Evolutionary conservation across 2,797 vertebrate species (phyloP).

Genomic region (Phoebastria nigripes): DNA sequence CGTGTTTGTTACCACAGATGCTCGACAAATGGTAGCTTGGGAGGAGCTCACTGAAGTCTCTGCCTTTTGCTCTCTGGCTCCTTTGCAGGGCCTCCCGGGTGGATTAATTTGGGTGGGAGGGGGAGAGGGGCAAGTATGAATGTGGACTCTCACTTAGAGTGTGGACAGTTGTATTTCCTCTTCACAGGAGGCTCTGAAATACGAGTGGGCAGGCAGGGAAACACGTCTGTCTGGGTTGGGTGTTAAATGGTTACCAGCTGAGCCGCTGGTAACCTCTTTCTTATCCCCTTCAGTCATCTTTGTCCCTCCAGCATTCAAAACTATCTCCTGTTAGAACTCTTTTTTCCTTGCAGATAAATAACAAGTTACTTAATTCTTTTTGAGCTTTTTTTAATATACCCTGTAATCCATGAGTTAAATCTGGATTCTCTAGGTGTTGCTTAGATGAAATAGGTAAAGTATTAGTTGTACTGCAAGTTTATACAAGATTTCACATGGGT

Average conservation of each 20-base stretch:
- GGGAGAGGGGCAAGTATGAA: background rate
- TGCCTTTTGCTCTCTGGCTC: background rate
- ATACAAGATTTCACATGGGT: background rate
- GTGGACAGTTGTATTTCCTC: background rate
- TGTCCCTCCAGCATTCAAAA: background rate
- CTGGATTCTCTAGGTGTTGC: background rate
- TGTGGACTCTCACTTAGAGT: background rate
- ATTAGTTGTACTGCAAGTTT: background rate
- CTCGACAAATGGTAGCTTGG: background rate
- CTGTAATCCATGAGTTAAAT: background rate
- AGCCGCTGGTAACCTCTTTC: background rate
- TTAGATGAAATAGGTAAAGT: background rate
- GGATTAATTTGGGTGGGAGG: background rate
- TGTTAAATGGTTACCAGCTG: background rate
- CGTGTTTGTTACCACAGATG: accelerated
- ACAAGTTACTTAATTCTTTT: background rate
- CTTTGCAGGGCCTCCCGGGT: background rate
- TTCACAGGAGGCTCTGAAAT: background rate
- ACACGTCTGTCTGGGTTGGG: background rate
- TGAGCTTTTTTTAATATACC: background rate
- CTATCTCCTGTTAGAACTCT: background rate
- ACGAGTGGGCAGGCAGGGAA: background rate
- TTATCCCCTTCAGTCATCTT: background rate
- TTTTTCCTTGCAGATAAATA: background rate
- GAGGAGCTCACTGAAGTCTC: background rate